Percentiles rank a stretch among this genome's conserved stretches.
phyloP scores from a whole-genome alignment of 2,888 invertebrate genomes.

The Paralinhomoeus sp. region DNA sequence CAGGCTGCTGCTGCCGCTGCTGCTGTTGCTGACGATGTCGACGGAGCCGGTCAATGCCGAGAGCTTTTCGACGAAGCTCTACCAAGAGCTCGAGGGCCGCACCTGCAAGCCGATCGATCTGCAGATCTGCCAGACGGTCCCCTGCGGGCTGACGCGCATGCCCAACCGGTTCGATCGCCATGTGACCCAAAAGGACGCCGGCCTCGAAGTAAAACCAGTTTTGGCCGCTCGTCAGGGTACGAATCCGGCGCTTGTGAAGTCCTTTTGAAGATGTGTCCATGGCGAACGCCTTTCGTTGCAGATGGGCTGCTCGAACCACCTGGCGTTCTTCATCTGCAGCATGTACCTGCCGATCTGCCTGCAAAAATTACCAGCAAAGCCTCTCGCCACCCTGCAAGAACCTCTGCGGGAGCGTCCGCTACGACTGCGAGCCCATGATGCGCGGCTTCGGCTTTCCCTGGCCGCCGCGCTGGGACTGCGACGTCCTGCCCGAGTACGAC shows the following conservation, averaged over 20 bases:
- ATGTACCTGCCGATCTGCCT: conserved; percentile 95
- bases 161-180: conserved; percentile 93
- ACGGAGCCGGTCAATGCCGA: too few species aligned
- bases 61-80: too few species aligned
- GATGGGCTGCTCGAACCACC: conserved; percentile 79
- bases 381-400: conserved; percentile 70
- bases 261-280: too few species aligned
- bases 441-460: conserved; percentile 62
- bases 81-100: too few species aligned
- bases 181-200: conserved; percentile 90
- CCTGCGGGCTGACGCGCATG: conserved; percentile 36
- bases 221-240: conserved; percentile 71
- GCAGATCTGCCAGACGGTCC: conserved; percentile 61
- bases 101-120: conserved; percentile 95
- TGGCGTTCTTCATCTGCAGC: conserved; percentile 89
- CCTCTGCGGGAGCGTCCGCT: conserved; percentile 63
- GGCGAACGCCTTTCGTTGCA: conserved; percentile 6
- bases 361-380: conserved; percentile 30
- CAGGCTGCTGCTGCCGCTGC: too few species aligned
- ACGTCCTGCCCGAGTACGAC: conserved; percentile 57
- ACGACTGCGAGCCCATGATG: conserved; percentile 84
- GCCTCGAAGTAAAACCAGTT: conserved; percentile 80
- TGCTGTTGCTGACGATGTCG: too few species aligned
- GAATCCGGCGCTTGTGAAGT: not conserved
- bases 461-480: conserved; percentile 93